Evolutionary conservation across 2,888 invertebrate species (phyloP).

Genomic region (Epinotia brunnichana): DNA sequence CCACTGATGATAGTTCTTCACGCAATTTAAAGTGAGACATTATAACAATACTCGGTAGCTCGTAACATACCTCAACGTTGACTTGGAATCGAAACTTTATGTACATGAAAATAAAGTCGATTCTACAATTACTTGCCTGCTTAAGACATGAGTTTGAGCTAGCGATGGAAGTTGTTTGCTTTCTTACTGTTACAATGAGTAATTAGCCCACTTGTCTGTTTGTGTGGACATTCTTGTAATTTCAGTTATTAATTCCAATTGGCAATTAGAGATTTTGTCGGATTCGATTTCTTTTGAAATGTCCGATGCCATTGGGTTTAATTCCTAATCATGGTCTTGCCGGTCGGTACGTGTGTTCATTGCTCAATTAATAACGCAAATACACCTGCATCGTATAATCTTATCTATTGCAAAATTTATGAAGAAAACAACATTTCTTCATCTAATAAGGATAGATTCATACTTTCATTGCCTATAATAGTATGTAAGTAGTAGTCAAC

Average conservation of each 20-base stretch:
- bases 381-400: too few species aligned
- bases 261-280: constrained; percentile 27
- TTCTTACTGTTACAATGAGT: constrained; percentile 25
- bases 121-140: background rate
- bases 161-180: constrained; percentile 10
- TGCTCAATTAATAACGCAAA: background rate
- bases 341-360: constrained; percentile 2
- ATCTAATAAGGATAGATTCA: too few species aligned
- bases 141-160: background rate
- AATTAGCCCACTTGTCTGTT: constrained; percentile 31
- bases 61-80: background rate
- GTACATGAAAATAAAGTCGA: background rate
- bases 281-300: constrained; percentile 25
- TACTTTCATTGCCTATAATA: too few species aligned
- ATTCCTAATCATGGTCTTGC: background rate
- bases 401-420: too few species aligned
- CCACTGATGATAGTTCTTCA: constrained; percentile 17
- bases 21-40: constrained; percentile 19
- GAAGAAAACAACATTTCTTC: too few species aligned
- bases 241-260: constrained; percentile 31
- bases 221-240: constrained; percentile 30
- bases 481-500: too few species aligned
- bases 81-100: background rate
- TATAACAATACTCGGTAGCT: background rate
- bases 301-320: background rate